Evolutionary conservation across 1,140 invertebrate species (phyloP).

Genomic region (Aethina tumida): DNA sequence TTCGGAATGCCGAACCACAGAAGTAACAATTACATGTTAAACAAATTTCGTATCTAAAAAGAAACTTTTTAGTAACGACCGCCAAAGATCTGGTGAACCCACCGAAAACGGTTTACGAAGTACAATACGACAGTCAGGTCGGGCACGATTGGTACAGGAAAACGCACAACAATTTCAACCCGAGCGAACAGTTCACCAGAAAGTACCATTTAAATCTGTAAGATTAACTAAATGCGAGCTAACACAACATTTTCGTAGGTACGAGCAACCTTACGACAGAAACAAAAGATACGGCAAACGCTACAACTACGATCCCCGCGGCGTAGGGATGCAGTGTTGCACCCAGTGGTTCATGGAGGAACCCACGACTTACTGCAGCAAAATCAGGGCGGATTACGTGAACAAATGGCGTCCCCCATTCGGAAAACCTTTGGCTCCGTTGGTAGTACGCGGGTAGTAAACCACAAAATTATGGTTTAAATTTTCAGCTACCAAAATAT

Average conservation of each 20-base stretch:
- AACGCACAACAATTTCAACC: slow-evolving; percentile 34
- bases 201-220: slow-evolving; percentile 28
- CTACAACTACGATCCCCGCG: slow-evolving; percentile 38
- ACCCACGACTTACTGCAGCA: slow-evolving; percentile 29
- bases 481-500: slow-evolving; percentile 37
- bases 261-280: slow-evolving; percentile 22
- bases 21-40: slow-evolving; percentile 34
- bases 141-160: slow-evolving; percentile 28
- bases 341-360: slow-evolving; percentile 36
- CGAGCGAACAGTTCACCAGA: slow-evolving; percentile 34
- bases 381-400: slow-evolving; percentile 36
- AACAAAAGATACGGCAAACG: slow-evolving; percentile 34
- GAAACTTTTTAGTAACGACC: slow-evolving; percentile 15
- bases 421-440: slow-evolving; percentile 36
- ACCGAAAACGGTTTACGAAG: slow-evolving; percentile 27
- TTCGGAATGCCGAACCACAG: slow-evolving; percentile 37
- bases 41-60: slow-evolving; percentile 30
- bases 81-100: slow-evolving; percentile 31
- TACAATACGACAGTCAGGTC: slow-evolving; percentile 33
- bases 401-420: slow-evolving; percentile 32
- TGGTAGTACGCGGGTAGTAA: slow-evolving; percentile 10
- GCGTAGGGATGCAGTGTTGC: slow-evolving; percentile 37
- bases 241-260: slow-evolving; percentile 26
- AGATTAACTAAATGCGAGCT: neutral
- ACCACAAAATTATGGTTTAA: neutral